Conservation (phyloP, 2,888 invertebrate species). For the Ectemnius continuus region DNA sequence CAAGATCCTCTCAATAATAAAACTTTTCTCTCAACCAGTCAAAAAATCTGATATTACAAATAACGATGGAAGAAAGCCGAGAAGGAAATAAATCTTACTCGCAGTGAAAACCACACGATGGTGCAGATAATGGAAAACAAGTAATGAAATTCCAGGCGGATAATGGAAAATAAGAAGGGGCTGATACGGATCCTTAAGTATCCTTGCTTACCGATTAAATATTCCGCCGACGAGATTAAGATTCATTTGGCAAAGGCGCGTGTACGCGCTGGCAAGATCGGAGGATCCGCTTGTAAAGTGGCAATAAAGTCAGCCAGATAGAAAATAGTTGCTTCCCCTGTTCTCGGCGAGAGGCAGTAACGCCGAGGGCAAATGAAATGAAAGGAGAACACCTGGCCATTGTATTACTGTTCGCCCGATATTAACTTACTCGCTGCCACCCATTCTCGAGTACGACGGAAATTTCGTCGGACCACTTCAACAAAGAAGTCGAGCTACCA, state of each 20-base stretch:
- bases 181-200: not conserved
- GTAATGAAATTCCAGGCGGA: not conserved
- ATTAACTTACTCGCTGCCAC: constrained; percentile 1
- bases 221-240: constrained; percentile 51
- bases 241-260: constrained; percentile 40
- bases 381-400: constrained; percentile 6
- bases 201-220: constrained; percentile 43
- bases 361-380: not conserved
- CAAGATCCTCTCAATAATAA: too few species aligned
- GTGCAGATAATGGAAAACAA: not conserved
- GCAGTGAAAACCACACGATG: too few species aligned
- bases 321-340: constrained; percentile 26
- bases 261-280: constrained; percentile 33
- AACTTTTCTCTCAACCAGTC: too few species aligned
- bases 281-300: constrained; percentile 26
- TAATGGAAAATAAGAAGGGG: not conserved
- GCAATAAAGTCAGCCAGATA: not conserved
- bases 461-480: not conserved
- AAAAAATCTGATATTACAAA: too few species aligned
- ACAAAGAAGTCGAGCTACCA: constrained; percentile 1
- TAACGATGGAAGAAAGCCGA: too few species aligned
- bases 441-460: not conserved
- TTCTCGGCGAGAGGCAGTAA: not conserved
- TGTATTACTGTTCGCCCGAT: not conserved
- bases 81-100: too few species aligned